Conservation (phyloP, 2,888 invertebrate genomes). For the Amphipyra tragopoginis region DNA sequence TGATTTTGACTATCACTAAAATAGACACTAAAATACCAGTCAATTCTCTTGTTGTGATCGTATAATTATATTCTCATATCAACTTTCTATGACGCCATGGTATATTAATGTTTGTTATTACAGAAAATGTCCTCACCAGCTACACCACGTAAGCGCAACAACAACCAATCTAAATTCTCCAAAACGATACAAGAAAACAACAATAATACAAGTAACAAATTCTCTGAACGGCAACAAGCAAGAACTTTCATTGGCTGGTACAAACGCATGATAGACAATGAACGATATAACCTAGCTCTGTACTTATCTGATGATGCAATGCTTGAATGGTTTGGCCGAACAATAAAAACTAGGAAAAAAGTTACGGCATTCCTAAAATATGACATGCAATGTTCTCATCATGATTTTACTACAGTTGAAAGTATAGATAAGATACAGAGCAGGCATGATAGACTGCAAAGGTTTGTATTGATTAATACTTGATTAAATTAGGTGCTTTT, state of each 20-base stretch:
- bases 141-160: conserved; percentile 63
- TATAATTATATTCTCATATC: too few relatives aligned
- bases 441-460: conserved; percentile 69
- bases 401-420: conserved; percentile 85
- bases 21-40: background rate
- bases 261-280: conserved; percentile 86
- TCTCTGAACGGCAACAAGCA: conserved; percentile 74
- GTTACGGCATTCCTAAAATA: conserved; percentile 89
- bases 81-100: too few relatives aligned
- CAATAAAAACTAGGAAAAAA: conserved; percentile 89
- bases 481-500: conserved; percentile 38
- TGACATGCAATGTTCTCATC: conserved; percentile 87
- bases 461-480: conserved; percentile 68
- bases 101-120: conserved; percentile 24
- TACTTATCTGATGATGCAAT: conserved; percentile 87
- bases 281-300: conserved; percentile 82
- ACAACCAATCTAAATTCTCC: conserved; percentile 52
- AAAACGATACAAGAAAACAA: conserved; percentile 68
- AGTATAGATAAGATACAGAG: conserved; percentile 78
- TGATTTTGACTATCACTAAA: too few relatives aligned
- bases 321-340: conserved; percentile 92
- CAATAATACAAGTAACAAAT: conserved; percentile 68
- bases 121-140: conserved; percentile 76
- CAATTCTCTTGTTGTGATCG: too few relatives aligned
- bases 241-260: conserved; percentile 84